A percentile compares a stretch with the other conserved stretches of the same genome.
Conservation (phyloP, 2,113 vertebrate species). For the Ictidomys tridecemlineatus region DNA sequence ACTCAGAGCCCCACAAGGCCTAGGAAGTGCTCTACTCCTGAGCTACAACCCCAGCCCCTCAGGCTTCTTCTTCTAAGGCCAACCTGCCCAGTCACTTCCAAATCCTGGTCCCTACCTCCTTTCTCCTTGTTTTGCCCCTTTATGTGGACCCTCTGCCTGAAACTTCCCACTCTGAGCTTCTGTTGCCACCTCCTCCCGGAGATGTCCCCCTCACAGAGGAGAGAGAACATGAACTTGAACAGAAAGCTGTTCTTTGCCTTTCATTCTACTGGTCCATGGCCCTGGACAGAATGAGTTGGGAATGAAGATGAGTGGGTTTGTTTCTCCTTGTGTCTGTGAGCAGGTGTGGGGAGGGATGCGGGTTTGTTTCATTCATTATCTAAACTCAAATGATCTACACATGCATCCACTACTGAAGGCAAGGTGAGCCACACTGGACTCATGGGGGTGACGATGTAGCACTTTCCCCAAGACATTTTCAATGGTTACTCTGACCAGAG, state of each 20-base stretch:
- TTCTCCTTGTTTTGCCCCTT: accelerated
- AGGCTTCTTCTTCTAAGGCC: too few relatives aligned
- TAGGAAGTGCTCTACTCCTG: not conserved
- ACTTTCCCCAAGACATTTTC: not conserved
- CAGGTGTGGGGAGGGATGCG: too few relatives aligned
- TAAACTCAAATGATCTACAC: not conserved
- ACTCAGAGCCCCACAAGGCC: not conserved
- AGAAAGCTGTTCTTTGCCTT: not conserved
- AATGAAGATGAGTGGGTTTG: accelerated
- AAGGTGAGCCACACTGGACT: too few relatives aligned
- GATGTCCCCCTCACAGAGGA: not conserved
- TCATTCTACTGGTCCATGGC: not conserved
- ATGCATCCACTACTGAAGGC: not conserved
- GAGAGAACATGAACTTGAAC: accelerated
- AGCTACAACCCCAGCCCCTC: not conserved
- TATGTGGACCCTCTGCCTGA: accelerated
- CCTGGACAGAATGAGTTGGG: not conserved
- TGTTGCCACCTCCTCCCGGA: not conserved
- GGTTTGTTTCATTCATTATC: not conserved
- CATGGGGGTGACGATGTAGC: not conserved
- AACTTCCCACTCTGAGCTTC: not conserved
- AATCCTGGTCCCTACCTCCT: accelerated
- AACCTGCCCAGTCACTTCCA: not conserved
- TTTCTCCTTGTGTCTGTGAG: not conserved
- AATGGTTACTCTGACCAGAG: not conserved